Base-by-base conservation (phyloP, 2,888 invertebrate species). In the Epirrhoe tristata region DNA sequence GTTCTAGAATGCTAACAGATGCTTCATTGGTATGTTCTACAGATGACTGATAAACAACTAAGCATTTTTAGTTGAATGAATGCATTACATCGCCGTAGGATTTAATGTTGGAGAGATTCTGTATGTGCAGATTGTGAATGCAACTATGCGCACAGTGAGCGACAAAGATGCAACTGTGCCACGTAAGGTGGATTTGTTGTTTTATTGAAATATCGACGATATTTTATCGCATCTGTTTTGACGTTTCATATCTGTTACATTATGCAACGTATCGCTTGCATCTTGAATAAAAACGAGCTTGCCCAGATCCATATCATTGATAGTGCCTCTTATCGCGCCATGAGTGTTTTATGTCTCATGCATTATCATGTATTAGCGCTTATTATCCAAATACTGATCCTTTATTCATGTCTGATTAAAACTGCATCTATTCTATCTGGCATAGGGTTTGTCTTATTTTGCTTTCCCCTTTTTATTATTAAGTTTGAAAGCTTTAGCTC, bases 291-390 rank as follows among this genome's bases (percentile, higher is more conserved):
- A 59, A 67, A 57, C 56, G 31, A 66, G 52, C 46, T 58, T 63
- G 32, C 61, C 51, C 54, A 58, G 57, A 61, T 64, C 53, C 39
- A 63, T 67, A 55, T 63, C 52, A 61, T 64, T 61, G 39, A 58
- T 61, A 50, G 43, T 58, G 6, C 52, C 63, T 54, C 12, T 50
- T 58, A 56, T 56, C 39, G 24, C 39, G 12, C 39, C 36, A 36
- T 32, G 32, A 53, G 46, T 58, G 43, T 48, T 52, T 59, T 14
- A 46, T 56, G 5, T 56, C 43, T 17, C 43, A 6, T 43, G 39
- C 39, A 66, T 58, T 62, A 58, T 55, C 61, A 53, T 58, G 60
- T 61, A 58, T 55, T n/a, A 53, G 32, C 16, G 34, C 24, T 39
- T 48, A 53, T 60, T 16, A 17, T 54, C 54, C 12, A 43, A 43